Conservation (phyloP, 1,140 invertebrate genomes). For the Helicoverpa armigera region DNA sequence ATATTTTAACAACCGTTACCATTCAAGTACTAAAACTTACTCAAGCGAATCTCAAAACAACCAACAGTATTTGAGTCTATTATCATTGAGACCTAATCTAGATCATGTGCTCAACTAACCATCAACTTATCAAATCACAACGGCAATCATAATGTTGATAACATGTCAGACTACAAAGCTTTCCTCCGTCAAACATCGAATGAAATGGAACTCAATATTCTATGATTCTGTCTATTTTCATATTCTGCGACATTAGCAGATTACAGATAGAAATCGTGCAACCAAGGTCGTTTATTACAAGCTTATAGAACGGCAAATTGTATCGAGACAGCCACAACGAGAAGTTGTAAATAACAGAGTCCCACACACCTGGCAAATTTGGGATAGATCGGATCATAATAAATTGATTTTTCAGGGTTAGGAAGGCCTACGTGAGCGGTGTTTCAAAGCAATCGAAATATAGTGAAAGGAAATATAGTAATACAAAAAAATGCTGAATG, state of each 20-base stretch:
- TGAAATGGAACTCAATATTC: slow-evolving; percentile 26
- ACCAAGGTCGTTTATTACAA: slow-evolving; percentile 11
- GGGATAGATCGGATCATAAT: slow-evolving; percentile 32
- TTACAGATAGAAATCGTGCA: slow-evolving; percentile 36
- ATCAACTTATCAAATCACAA: slow-evolving; percentile 23
- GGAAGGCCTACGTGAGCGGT: slow-evolving; percentile 8
- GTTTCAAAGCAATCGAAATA: slow-evolving; percentile 17
- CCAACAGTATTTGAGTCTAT: too few relatives aligned
- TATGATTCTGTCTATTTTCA: slow-evolving; percentile 41
- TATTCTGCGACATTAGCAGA: slow-evolving; percentile 41
- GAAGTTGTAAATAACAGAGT: slow-evolving; percentile 41
- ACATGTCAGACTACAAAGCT: slow-evolving; percentile 9
- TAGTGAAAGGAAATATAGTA: slow-evolving; percentile 2
- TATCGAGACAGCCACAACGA: slow-evolving; percentile 32
- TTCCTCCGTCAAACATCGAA: neutral
- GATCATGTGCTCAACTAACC: neutral
- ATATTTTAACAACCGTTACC: too few relatives aligned
- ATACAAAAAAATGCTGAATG: slow-evolving; percentile 3
- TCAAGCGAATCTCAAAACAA: too few relatives aligned
- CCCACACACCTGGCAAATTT: slow-evolving; percentile 41
- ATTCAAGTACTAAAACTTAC: too few relatives aligned
- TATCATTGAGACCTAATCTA: neutral
- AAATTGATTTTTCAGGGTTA: slow-evolving; percentile 38
- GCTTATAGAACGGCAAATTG: slow-evolving; percentile 13
- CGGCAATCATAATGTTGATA: neutral